Percentiles rank a stretch among this genome's conserved stretches.
Evolutionary conservation across 2,888 invertebrate species (phyloP).

Genomic region (Torymus texanus): DNA sequence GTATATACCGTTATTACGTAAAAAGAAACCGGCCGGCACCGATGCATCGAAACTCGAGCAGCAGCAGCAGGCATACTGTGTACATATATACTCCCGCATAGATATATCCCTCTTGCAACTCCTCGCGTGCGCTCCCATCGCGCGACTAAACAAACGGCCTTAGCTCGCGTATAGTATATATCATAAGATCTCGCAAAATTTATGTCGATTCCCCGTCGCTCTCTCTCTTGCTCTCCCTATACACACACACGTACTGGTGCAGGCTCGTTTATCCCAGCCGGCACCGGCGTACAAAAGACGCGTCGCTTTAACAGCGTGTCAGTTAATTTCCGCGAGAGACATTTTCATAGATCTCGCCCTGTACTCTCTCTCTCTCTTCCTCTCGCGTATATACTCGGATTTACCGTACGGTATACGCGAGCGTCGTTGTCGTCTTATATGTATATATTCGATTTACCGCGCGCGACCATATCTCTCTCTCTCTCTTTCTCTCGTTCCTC

Average conservation of each 20-base stretch:
- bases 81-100: not conserved
- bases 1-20: no score
- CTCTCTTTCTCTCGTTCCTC: not conserved
- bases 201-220: conserved; percentile 22
- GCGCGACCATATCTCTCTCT: not conserved
- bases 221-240: conserved; percentile 6
- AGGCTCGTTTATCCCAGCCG: conserved; percentile 20
- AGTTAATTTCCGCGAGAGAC: conserved; percentile 38
- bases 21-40: no score
- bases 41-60: no score
- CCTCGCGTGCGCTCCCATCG: not conserved
- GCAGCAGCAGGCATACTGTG: no score
- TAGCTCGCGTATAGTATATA: conserved; percentile 1
- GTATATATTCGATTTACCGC: conserved; percentile 21
- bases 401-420: conserved; percentile 32
- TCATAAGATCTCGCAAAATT: conserved; percentile 33
- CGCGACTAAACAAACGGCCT: conserved; percentile 8
- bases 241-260: not conserved
- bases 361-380: no score
- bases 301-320: conserved; percentile 34
- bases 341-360: conserved; percentile 40
- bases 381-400: not conserved
- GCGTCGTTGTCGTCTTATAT: not conserved
- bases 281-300: conserved; percentile 30
- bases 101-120: not conserved